These are phyloP conservation scores for Dromaius novaehollandiae DNA, from an alignment of 2,113 vertebrate genomes.

Conservation along the genomic window DNA sequence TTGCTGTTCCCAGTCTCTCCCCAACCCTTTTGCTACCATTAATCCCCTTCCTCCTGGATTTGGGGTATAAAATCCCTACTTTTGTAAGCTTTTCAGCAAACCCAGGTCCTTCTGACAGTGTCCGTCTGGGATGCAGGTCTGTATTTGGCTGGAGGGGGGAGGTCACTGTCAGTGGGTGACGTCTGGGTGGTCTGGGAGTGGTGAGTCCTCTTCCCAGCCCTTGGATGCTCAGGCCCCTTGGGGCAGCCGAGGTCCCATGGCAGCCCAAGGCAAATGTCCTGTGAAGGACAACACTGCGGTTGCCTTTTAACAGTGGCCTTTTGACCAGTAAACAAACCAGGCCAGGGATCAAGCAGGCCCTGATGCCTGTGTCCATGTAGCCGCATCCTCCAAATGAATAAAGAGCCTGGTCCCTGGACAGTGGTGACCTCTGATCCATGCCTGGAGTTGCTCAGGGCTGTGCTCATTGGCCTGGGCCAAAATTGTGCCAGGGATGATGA, in stretches of 20 bases:
- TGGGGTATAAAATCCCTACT: background rate
- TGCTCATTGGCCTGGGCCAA: background rate
- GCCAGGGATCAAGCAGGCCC: too few relatives aligned
- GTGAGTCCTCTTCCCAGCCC: background rate
- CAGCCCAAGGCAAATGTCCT: background rate
- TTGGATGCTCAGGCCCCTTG: background rate
- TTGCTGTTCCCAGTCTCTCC: too few relatives aligned
- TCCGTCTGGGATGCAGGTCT: background rate
- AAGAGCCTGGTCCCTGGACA: too few relatives aligned
- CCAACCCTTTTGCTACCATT: background rate
- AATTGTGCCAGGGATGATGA: accelerated
- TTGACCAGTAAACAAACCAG: too few relatives aligned
- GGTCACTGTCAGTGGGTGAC: background rate
- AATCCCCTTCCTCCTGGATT: background rate
- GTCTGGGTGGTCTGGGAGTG: background rate
- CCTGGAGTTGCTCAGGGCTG: too few relatives aligned
- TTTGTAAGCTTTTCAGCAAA: background rate
- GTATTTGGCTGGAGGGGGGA: background rate
- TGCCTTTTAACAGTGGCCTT: background rate
- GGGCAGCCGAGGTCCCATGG: too few relatives aligned
- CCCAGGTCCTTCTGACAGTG: background rate
- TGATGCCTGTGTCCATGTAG: background rate
- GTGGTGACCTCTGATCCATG: too few relatives aligned
- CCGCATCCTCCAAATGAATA: background rate
- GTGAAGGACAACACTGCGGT: background rate